Evolutionary conservation across 2,113 vertebrate genomes (phyloP), one percentile per base, ranked within the genome.

Genomic region (Junco hyemalis): DNA sequence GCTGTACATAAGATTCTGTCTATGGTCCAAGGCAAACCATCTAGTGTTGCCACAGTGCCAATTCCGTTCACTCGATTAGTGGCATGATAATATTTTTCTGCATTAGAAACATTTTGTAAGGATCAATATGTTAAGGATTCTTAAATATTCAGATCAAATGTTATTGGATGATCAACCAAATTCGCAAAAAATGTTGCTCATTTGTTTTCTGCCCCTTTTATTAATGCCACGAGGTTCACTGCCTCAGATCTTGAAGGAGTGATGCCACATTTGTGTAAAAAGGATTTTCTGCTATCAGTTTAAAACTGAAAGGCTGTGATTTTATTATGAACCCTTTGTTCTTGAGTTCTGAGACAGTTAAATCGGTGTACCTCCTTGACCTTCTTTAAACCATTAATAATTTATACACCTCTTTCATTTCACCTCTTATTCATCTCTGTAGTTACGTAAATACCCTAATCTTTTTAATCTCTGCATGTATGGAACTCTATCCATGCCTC

Each of bases 361-460:
- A 81, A 95, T 48, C 2, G 0, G 40, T 86, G 48, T 50, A 69
- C 31, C 31, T 56, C 59, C 42, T 60, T 91, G 90, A 93, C 90
- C 77, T 88, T 81, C 66, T 79, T 47, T 94, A 90, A 91, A 89
- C 38, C 63, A 86, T 95, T 94, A 83, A 96, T 92, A 92, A 96
- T 95, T 91, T 74, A 96, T 68, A 83, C 48, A 66, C 24, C 22
- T 89, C 92, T 91, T 88, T 92, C 84, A 94, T 96, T 93, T 95
- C 92, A 94, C 66, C 88, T 90, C 65, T 91, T 69, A 81, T 54
- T 96, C 57, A 93, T 81, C 57, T 56, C 86, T 63, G 53, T 38
- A 92, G 10, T 94, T 94, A 84, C 44, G 11, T 89, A 97, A 95
- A 93, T 86, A 90, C 48, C 33, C 54, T 88, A 86, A 95, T 92